Evolutionary conservation across 2,113 vertebrate species (phyloP).

Genomic region (Camelus bactrianus): DNA sequence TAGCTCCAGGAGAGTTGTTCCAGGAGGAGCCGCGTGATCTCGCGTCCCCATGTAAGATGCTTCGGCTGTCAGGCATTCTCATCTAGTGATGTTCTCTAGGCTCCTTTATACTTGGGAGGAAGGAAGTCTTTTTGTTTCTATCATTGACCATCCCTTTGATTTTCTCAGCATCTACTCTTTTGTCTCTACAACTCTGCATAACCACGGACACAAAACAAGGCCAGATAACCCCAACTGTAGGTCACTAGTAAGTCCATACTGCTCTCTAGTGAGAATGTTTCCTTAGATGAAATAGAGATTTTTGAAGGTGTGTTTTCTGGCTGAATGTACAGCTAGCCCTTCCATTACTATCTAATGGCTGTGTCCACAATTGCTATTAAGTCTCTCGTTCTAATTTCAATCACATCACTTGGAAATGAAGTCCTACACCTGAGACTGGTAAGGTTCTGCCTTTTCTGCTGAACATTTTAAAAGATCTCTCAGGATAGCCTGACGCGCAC

Average conservation of each 20-base stretch:
- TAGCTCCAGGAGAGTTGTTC: neutral
- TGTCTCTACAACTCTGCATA: slow-evolving; percentile 42
- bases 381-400: slow-evolving; percentile 73
- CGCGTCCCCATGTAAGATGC: neutral
- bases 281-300: slow-evolving; percentile 27
- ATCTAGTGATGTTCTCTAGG: neutral
- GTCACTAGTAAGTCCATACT: slow-evolving; percentile 44
- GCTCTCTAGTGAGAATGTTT: slow-evolving; percentile 11
- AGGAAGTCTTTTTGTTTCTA: slow-evolving; percentile 65
- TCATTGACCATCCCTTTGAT: neutral
- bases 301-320: slow-evolving; percentile 26
- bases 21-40: neutral
- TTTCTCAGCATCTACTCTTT: neutral
- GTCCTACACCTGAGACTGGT: slow-evolving; percentile 28
- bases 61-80: neutral
- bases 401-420: slow-evolving; percentile 72
- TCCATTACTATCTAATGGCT: slow-evolving; percentile 36
- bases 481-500: neutral
- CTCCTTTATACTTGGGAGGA: slow-evolving; percentile 40
- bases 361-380: slow-evolving; percentile 57
- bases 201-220: slow-evolving; percentile 50
- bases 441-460: slow-evolving; percentile 54
- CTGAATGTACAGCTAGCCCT: slow-evolving; percentile 68
- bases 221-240: slow-evolving; percentile 41
- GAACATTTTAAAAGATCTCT: neutral